These are phyloP conservation scores for Spilarctia lutea DNA, from an alignment of 2,888 invertebrate genomes.

Conservation along the genomic window DNA sequence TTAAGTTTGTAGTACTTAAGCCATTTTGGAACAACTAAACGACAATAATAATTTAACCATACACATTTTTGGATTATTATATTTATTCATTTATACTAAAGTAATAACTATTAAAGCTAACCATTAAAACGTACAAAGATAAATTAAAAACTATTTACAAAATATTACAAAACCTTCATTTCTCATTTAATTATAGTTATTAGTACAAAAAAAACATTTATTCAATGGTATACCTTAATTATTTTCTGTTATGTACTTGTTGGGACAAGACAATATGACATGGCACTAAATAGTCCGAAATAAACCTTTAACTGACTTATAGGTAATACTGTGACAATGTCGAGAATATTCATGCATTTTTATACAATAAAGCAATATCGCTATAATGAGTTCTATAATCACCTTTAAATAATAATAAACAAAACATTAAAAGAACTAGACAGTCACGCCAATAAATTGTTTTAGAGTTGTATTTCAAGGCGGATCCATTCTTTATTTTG, in stretches of 20 bases:
- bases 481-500: not conserved
- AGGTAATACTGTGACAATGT: conserved; percentile 47
- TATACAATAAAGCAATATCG: not conserved
- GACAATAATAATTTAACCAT: conserved; percentile 68
- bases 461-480: not conserved
- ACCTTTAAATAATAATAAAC: not conserved
- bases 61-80: conserved; percentile 80
- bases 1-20: conserved; percentile 33
- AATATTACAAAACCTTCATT: conserved; percentile 74
- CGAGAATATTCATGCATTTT: conserved; percentile 15
- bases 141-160: conserved; percentile 84
- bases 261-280: conserved; percentile 59
- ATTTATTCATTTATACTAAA: conserved; percentile 64
- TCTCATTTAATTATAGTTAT: conserved; percentile 46
- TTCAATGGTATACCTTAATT: conserved; percentile 49
- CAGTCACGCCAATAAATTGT: not conserved
- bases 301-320: conserved; percentile 31
- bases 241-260: conserved; percentile 48
- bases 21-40: conserved; percentile 45
- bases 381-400: conserved; percentile 7
- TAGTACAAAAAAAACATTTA: conserved; percentile 45
- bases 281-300: conserved; percentile 70
- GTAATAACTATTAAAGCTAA: conserved; percentile 85
- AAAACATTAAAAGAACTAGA: not conserved
- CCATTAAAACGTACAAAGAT: conserved; percentile 74